A percentile compares a stretch with the other conserved stretches of the same genome.
These are phyloP conservation scores for Euzophera pinguis DNA, from an alignment of 2,888 invertebrate species.

Conservation along the genomic window DNA sequence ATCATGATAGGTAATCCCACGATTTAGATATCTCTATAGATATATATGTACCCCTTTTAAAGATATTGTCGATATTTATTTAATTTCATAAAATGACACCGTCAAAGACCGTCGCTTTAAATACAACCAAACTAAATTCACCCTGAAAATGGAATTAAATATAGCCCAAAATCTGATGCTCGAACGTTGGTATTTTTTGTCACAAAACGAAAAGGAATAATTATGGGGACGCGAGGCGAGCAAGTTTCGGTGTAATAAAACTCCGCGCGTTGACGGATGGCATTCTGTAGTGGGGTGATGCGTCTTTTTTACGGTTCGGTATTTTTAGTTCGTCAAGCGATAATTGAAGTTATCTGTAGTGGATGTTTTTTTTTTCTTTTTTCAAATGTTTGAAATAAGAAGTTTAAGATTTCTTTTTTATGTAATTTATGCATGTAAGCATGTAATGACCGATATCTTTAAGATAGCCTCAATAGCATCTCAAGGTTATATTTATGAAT, in stretches of 20 bases:
- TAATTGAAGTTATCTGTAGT: conserved; percentile 42
- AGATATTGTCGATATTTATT: too few relatives aligned
- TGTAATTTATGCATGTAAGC: too few relatives aligned
- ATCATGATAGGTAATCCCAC: too few relatives aligned
- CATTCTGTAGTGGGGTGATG: conserved; percentile 43
- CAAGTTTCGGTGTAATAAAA: conserved; percentile 62
- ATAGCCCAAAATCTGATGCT: conserved; percentile 71
- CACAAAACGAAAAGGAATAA: conserved; percentile 68
- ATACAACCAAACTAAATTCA: neutral
- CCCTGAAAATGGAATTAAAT: conserved; percentile 44
- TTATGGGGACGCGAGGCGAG: conserved; percentile 64
- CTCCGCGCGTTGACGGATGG: conserved; percentile 63
- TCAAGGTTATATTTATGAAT: too few relatives aligned
- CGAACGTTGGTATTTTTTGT: conserved; percentile 55
- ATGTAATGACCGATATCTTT: too few relatives aligned
- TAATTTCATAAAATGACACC: too few relatives aligned
- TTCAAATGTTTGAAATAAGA: neutral
- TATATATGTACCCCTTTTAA: too few relatives aligned
- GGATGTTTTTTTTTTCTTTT: conserved; percentile 25
- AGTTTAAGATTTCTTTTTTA: too few relatives aligned
- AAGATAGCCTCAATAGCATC: too few relatives aligned
- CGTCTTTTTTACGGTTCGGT: conserved; percentile 35
- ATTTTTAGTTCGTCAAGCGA: conserved; percentile 51
- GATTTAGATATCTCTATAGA: too few relatives aligned
- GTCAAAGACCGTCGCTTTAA: neutral